Evolutionary conservation across 2,113 vertebrate genomes (phyloP).

Genomic region (Thryonomys swinderianus): DNA sequence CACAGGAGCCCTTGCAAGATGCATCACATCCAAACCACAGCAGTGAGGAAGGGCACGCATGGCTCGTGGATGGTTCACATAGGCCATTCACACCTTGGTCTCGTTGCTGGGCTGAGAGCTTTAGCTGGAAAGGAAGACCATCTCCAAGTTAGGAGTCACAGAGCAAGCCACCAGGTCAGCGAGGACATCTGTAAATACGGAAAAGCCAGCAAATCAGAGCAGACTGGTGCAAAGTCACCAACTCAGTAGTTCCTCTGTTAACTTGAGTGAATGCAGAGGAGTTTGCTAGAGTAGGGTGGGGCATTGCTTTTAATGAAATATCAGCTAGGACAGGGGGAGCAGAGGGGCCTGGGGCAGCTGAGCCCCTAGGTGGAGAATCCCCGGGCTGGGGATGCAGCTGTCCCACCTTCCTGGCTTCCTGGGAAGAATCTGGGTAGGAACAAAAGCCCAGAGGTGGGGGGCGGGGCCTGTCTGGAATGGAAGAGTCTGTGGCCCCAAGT

Average conservation of each 20-base stretch:
- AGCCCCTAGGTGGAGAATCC: neutral
- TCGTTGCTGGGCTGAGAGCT: too few relatives aligned
- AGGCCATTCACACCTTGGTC: neutral
- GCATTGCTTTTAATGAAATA: neutral
- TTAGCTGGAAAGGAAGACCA: neutral
- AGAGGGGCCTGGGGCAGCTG: neutral
- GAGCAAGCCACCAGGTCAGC: neutral
- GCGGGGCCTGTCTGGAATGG: neutral
- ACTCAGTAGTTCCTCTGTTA: neutral
- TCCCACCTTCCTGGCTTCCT: neutral
- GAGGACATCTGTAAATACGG: neutral
- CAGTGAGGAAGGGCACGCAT: neutral
- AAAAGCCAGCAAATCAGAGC: conserved; percentile 7
- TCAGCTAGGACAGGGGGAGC: neutral
- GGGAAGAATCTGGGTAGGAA: neutral
- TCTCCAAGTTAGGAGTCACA: neutral
- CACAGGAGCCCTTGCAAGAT: neutral
- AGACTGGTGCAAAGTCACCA: neutral
- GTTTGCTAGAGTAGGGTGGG: neutral
- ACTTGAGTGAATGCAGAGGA: neutral
- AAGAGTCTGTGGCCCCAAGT: neutral
- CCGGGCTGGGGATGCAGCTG: neutral
- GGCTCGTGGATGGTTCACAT: neutral
- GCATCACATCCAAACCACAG: neutral
- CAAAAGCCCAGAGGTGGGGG: neutral